phyloP scores from a whole-genome alignment of 2,888 invertebrate genomes.

The Aethes cnicana region DNA sequence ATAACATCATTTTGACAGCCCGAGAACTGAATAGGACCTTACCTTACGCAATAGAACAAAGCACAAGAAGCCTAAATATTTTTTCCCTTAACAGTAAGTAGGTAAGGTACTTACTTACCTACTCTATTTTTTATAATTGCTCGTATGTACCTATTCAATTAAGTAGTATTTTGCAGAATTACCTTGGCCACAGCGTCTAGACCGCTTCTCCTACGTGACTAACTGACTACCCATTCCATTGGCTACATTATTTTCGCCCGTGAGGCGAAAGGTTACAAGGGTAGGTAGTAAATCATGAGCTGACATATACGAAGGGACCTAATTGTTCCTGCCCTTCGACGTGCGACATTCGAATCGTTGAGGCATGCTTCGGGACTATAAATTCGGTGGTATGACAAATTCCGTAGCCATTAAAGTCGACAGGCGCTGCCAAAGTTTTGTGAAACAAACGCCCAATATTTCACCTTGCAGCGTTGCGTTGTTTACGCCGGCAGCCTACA shows the following conservation, averaged over 20 bases:
- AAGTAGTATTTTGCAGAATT: too few relatives aligned
- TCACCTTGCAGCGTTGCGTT: not conserved
- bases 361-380: conserved; percentile 17
- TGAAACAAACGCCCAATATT: conserved; percentile 14
- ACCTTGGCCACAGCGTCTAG: too few relatives aligned
- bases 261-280: not conserved
- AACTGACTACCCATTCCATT: not conserved
- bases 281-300: conserved; percentile 16
- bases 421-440: conserved; percentile 1
- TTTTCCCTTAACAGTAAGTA: too few relatives aligned
- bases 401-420: conserved; percentile 11
- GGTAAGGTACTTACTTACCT: too few relatives aligned
- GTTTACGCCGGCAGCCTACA: conserved; percentile 7
- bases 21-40: too few relatives aligned
- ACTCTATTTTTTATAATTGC: too few relatives aligned
- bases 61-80: too few relatives aligned
- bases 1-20: too few relatives aligned
- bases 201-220: too few relatives aligned
- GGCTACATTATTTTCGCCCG: not conserved
- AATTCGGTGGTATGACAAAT: conserved; percentile 7
- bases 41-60: too few relatives aligned
- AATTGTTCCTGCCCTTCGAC: not conserved
- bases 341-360: conserved; percentile 8
- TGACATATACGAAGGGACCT: conserved; percentile 9
- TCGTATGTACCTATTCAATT: too few relatives aligned